A percentile compares a stretch with the other conserved stretches of the same genome.
phyloP scores from a whole-genome alignment of 2,113 vertebrate genomes.

The Burhinus bistriatus region DNA sequence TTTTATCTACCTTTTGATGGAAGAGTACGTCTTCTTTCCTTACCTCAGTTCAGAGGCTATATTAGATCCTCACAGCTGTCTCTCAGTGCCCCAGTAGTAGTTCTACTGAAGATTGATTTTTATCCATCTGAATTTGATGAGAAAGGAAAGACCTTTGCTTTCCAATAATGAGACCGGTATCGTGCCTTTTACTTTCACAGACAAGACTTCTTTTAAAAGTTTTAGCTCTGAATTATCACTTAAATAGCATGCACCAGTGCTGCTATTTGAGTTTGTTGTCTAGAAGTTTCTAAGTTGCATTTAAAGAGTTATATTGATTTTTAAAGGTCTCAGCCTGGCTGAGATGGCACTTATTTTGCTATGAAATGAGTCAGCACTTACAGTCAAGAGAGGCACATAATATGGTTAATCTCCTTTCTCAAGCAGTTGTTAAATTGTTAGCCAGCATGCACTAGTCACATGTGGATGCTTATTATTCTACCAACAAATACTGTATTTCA shows the following conservation, averaged over 20 bases:
- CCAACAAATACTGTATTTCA: constrained; percentile 3
- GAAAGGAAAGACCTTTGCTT: constrained; percentile 25
- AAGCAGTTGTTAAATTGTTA: constrained; percentile 28
- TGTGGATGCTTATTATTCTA: constrained; percentile 13
- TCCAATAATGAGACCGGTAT: not conserved
- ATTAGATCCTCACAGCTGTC: not conserved
- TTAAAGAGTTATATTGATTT: not conserved
- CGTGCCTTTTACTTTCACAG: not conserved
- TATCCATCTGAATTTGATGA: not conserved
- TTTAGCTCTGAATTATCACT: not conserved
- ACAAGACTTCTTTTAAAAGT: not conserved
- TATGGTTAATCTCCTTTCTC: not conserved
- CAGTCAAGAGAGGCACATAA: not conserved
- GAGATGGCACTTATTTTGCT: not conserved
- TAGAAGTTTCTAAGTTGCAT: not conserved
- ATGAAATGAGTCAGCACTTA: not conserved
- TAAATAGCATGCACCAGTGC: not conserved
- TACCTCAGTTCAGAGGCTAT: not conserved
- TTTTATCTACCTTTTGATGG: constrained; percentile 6
- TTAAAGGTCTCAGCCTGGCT: not conserved
- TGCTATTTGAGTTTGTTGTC: not conserved
- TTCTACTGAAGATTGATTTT: not conserved
- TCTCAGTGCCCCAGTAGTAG: not conserved
- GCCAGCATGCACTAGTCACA: not conserved
- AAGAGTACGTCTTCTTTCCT: not conserved